These are phyloP conservation scores for Heterotilapia buettikoferi DNA, from an alignment of 2,113 vertebrate species.

Conservation along the genomic window DNA sequence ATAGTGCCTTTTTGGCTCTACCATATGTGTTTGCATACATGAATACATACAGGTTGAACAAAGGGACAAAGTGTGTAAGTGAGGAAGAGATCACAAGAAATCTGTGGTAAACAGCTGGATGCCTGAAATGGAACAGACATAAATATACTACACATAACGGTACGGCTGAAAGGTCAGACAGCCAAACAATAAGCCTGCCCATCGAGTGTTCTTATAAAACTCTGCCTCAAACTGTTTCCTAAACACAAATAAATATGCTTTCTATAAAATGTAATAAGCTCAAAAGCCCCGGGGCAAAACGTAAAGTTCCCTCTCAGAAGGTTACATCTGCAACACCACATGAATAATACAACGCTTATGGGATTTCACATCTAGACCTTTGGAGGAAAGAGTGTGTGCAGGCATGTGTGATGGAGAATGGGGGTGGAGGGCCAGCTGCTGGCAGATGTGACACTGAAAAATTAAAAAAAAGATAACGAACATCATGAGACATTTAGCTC, in stretches of 20 bases:
- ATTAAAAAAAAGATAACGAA: not conserved
- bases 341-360: constrained; percentile 52
- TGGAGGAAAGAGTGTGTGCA: not conserved
- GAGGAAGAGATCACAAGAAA: not conserved
- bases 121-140: not conserved
- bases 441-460: not conserved
- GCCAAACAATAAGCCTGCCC: not conserved
- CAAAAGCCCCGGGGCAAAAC: not conserved
- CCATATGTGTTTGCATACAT: not conserved
- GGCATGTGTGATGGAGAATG: not conserved
- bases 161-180: constrained; percentile 3
- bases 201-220: not conserved
- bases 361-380: constrained; percentile 36
- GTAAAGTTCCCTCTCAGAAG: constrained; percentile 24
- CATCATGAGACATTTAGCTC: not conserved
- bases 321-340: constrained; percentile 37
- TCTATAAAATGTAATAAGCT: not conserved
- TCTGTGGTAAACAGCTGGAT: not conserved
- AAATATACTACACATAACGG: not conserved
- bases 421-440: not conserved
- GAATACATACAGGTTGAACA: not conserved
- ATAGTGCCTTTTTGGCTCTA: not conserved
- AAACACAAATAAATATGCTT: not conserved
- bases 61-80: not conserved
- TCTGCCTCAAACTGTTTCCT: not conserved